These are phyloP conservation scores for Leptatherina wallacei DNA, from an alignment of 2,797 vertebrate genomes.

Conservation along the genomic window DNA sequence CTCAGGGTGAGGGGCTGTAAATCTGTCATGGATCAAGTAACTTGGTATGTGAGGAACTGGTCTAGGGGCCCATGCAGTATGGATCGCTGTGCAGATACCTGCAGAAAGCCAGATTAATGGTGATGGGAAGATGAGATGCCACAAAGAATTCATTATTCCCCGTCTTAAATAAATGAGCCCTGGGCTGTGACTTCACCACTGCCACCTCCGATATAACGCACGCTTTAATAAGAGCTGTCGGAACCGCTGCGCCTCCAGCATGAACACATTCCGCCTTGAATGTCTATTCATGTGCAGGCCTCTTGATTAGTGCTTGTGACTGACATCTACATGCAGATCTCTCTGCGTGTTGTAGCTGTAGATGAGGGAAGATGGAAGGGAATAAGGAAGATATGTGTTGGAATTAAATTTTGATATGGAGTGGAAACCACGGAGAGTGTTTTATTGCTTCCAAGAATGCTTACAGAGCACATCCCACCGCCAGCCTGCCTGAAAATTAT, in stretches of 20 bases:
- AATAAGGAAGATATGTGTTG: conserved; percentile 12
- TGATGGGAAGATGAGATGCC: conserved; percentile 77
- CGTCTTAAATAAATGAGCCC: conserved; percentile 73
- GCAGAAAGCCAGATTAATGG: conserved; percentile 72
- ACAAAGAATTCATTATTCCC: conserved; percentile 78
- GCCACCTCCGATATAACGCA: conserved; percentile 60
- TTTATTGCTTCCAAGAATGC: conserved; percentile 61
- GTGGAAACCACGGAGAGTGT: conserved; percentile 14
- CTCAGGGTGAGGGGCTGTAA: conserved; percentile 25
- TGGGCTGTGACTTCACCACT: conserved; percentile 63
- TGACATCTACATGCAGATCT: conserved; percentile 6
- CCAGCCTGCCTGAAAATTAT: conserved; percentile 61
- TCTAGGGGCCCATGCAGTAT: conserved; percentile 26
- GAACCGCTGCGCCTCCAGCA: conserved; percentile 13
- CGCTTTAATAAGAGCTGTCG: conserved; percentile 63
- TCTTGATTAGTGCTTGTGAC: conserved; percentile 10
- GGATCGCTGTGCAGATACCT: conserved; percentile 60
- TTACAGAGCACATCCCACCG: conserved; percentile 48
- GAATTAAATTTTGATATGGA: conserved; percentile 29
- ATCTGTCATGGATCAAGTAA: conserved; percentile 25
- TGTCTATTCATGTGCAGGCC: conserved; percentile 11
- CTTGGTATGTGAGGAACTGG: conserved; percentile 17
- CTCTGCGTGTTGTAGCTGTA: not conserved
- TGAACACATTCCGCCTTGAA: conserved; percentile 6
- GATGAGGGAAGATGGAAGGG: conserved; percentile 9